Evolutionary conservation across 2,888 invertebrate genomes (phyloP).

Genomic region (Euproctis similis): DNA sequence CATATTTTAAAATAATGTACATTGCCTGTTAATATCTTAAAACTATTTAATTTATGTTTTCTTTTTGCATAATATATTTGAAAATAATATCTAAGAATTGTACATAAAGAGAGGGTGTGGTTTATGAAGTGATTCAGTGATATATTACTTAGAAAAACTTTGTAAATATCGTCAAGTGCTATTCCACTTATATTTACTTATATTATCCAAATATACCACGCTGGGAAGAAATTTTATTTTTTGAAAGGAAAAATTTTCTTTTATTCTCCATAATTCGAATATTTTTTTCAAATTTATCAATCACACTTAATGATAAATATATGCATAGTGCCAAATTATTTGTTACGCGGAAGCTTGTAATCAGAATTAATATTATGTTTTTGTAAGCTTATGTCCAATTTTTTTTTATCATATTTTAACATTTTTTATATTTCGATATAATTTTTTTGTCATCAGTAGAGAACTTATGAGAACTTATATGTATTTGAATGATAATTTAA

Average conservation of each 20-base stretch:
- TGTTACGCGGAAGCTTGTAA: slow-evolving; percentile 44
- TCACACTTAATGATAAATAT: no score
- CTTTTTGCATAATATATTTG: no score
- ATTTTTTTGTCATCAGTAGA: no score
- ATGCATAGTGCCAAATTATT: slow-evolving; percentile 63
- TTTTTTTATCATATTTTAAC: slow-evolving; percentile 7
- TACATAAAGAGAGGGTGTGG: slow-evolving; percentile 21
- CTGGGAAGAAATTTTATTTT: slow-evolving; percentile 55
- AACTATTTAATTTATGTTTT: no score
- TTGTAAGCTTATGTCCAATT: slow-evolving; percentile 24
- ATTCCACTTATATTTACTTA: no score
- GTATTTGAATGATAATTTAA: no score
- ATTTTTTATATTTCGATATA: slow-evolving; percentile 5
- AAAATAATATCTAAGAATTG: slow-evolving; percentile 19
- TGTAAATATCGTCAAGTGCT: slow-evolving; percentile 67
- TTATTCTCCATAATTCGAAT: slow-evolving; percentile 42
- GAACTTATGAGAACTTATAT: no score
- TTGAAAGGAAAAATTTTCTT: slow-evolving; percentile 38
- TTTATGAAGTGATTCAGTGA: slow-evolving; percentile 30
- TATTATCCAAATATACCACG: slow-evolving; percentile 37
- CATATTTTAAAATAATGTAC: no score
- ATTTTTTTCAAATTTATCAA: slow-evolving; percentile 38
- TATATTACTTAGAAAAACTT: slow-evolving; percentile 51
- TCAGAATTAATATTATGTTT: slow-evolving; percentile 24
- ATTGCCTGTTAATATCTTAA: no score